Evolutionary conservation across 2,888 invertebrate species (phyloP).

Genomic region (Alcis repandata): DNA sequence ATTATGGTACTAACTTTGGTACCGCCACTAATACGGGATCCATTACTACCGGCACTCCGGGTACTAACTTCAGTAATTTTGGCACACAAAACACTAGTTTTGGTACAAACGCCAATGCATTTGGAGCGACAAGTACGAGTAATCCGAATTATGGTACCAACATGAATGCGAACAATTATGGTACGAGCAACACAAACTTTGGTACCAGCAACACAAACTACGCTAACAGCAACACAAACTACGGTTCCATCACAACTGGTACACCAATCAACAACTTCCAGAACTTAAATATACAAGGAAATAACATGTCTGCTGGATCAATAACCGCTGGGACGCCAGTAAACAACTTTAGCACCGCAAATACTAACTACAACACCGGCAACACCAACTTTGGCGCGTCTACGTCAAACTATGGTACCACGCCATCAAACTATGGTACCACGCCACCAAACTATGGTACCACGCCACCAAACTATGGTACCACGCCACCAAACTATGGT

Average conservation of each 20-base stretch:
- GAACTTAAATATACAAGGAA: conserved; percentile 37
- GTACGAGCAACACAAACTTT: conserved; percentile 22
- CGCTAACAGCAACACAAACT: conserved; percentile 33
- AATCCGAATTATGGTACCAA: conserved; percentile 16
- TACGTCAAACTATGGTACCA: conserved; percentile 12
- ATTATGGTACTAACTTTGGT: conserved; percentile 18
- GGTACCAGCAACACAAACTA: conserved; percentile 18
- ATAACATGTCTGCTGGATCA: conserved; percentile 50
- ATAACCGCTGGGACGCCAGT: conserved; percentile 66
- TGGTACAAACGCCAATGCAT: conserved; percentile 18
- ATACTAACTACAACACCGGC: conserved; percentile 3
- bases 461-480: too few species aligned
- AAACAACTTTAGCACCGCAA: conserved; percentile 20
- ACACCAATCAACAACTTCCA: conserved; percentile 39
- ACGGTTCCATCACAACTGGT: conserved; percentile 51
- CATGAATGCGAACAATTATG: background rate
- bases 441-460: too few species aligned
- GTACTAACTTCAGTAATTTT: conserved; percentile 14
- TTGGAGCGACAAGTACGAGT: conserved; percentile 18
- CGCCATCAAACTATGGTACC: too few species aligned
- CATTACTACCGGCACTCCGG: conserved; percentile 7
- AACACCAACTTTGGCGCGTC: conserved; percentile 14
- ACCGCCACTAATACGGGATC: conserved; percentile 12
- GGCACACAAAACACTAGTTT: conserved; percentile 26
- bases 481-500: too few species aligned